Percentiles rank a stretch among this genome's conserved stretches.
phyloP scores from a whole-genome alignment of 2,113 vertebrate genomes.

The Oplegnathus fasciatus region DNA sequence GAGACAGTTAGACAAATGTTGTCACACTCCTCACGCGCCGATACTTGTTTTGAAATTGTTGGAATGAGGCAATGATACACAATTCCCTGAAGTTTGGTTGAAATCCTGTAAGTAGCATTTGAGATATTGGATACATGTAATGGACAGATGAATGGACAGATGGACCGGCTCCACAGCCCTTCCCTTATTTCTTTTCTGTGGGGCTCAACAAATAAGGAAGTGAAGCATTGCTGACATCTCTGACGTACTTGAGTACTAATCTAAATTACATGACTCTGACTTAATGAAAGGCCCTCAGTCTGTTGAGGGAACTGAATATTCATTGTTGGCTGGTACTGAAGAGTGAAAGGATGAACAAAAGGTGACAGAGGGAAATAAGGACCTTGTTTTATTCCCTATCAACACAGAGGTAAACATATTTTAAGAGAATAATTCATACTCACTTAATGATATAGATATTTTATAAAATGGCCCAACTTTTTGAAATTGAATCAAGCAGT shows the following conservation, averaged over 20 bases:
- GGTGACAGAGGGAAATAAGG: constrained; percentile 12
- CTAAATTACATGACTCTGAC: constrained; percentile 39
- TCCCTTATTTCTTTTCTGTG: constrained; percentile 2
- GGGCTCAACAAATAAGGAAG: constrained; percentile 1
- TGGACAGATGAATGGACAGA: constrained; percentile 35
- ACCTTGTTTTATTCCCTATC: constrained; percentile 20
- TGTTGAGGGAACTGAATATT: constrained; percentile 38
- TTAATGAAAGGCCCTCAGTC: constrained; percentile 32
- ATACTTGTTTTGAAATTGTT: background rate
- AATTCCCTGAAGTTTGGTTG: background rate
- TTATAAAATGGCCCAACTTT: constrained; percentile 24
- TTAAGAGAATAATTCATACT: constrained; percentile 7
- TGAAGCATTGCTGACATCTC: background rate
- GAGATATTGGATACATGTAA: background rate
- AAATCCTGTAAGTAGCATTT: background rate
- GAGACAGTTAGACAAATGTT: background rate
- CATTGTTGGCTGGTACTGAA: constrained; percentile 35
- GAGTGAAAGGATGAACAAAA: constrained; percentile 47
- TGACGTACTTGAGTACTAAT: constrained; percentile 35
- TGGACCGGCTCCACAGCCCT: background rate
- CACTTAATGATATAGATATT: background rate
- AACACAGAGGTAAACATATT: constrained; percentile 16
- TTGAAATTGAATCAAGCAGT: constrained; percentile 18
- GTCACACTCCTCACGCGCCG: background rate
- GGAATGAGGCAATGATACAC: background rate